Evolutionary conservation across 2,888 invertebrate genomes (phyloP), one percentile per base, ranked within the genome.

Genomic region (Cephalotes varians): DNA sequence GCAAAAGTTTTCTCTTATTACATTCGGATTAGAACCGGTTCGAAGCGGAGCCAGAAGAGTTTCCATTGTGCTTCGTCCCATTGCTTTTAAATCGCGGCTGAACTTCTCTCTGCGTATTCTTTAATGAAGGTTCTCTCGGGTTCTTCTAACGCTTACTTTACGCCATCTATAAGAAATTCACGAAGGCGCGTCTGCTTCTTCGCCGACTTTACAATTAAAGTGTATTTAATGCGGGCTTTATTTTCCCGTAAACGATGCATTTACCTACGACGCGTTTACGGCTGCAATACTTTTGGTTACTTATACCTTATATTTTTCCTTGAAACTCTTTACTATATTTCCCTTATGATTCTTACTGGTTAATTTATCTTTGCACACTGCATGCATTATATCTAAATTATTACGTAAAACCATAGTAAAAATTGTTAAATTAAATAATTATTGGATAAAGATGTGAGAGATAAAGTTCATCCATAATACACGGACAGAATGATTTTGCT

Each of bases 121-220:
- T 79, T 79, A 69, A 69, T 56, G 56, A 79, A 79, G 28, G n/a
- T 69, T 79, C 44, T 44, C 34, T 69, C 18, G 34, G 28, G 7
- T 54, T 67, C 25, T 79, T 44, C 44, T 21, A 40, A 21, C 44
- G 21, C 21, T 76, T 76, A 76, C 25, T 64, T 67, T 51, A 69
- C 69, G 21, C 9, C 18, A 40, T n/a, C 31, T 25, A 71, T 79
- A 79, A 79, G 77, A 79, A 79, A 69, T 79, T 79, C 69, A 79
- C 67, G 69, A 77, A 67, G 54, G 31, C 21, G 67, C 31, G 25
- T 21, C 40, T 51, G 12, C 40, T 65, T 67, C 44, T 21, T 67
- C 40, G 54, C n/a, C 15, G 40, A 37, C 37, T 67, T 67, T 44
- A 44, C 54, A 31, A 77, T 67, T 67, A 31, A 67, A 56, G 40